phyloP scores from a whole-genome alignment of 2,888 invertebrate genomes.

The Noctua janthina region DNA sequence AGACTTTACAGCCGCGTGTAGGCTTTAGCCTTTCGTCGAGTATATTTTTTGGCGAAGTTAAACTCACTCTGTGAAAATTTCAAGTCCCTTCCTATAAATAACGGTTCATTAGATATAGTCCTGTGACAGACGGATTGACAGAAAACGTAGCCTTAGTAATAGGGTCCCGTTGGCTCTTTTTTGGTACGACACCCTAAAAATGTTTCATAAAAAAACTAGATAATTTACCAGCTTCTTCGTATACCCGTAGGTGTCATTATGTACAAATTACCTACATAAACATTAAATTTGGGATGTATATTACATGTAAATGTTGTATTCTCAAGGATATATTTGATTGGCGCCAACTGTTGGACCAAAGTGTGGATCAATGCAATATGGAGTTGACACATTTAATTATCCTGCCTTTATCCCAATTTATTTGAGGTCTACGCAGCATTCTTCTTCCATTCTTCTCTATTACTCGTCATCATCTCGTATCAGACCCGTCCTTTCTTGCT shows the following conservation, averaged over 20 bases:
- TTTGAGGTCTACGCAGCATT: not conserved
- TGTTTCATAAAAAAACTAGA: not conserved
- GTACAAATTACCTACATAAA: slow-evolving; percentile 8
- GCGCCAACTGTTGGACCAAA: not conserved
- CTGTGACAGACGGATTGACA: not conserved
- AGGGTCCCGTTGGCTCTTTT: not conserved
- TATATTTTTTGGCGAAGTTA: not conserved
- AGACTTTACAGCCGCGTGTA: not conserved
- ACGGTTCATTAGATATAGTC: not conserved
- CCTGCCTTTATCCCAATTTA: not conserved
- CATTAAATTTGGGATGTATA: not conserved
- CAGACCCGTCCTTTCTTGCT: not conserved
- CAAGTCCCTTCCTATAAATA: not conserved
- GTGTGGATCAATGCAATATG: not conserved
- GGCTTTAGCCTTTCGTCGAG: not conserved
- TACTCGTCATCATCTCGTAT: not conserved
- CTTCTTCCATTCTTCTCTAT: not conserved
- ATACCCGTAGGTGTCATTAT: slow-evolving; percentile 3
- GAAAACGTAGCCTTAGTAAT: not conserved
- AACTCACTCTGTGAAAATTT: not conserved
- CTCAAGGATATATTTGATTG: not conserved
- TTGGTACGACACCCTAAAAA: not conserved
- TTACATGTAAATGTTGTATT: not conserved
- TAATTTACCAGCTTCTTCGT: slow-evolving; percentile 5
- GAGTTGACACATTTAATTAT: not conserved